Base-by-base conservation (phyloP, 2,888 invertebrate genomes). In the Cryptocephalus moraei region DNA sequence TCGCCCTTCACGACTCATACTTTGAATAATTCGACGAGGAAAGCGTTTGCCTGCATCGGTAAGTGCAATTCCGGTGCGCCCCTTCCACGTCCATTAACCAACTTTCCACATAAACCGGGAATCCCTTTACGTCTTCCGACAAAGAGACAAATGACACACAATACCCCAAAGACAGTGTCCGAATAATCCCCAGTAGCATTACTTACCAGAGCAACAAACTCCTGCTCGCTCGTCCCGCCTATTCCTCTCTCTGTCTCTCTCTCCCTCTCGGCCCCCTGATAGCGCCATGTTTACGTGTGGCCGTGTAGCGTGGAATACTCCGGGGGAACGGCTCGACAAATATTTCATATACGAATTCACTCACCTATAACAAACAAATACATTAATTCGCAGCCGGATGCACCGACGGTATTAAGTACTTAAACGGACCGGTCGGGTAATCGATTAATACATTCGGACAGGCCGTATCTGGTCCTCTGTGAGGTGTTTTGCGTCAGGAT, bases 321-420 rank as follows among this genome's bases (percentile, higher is more conserved):
- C 36, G 12, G 12, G 36, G 36, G 36, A 36, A 12, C 12, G 11
- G 36, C 36, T 8, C 38, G 31, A 12, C 47, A 42, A 44, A 46
- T 51, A 48, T 51, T 43, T 48, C 50, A 44, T 40, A 38, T 48
- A 48, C 41, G 46, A 34, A 44, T 46, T 48, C 48, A 46, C 50
- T 51, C 50, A 51, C 50, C 50, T 51, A 48, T 45, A 51, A 51
- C 50, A 48, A 51, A 51, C 48, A 48, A 42, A 50, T 44, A 48
- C 39, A 41, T 49, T 49, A 49, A 47, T 49, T 47, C 45, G 45
- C 49, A 41, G 44, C 13, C 44, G 43, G 44, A 9, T 44, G 49
- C 49, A 41, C 45, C 41, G n/a, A 42, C n/a, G 39, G 46, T 39
- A 49, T 49, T 49, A 47, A 46, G 47, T 39, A 49, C 40, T 47